A percentile compares a stretch with the other conserved stretches of the same genome.
Conservation (phyloP, 2,888 invertebrate genomes). For the Erpobdella octoculata region DNA sequence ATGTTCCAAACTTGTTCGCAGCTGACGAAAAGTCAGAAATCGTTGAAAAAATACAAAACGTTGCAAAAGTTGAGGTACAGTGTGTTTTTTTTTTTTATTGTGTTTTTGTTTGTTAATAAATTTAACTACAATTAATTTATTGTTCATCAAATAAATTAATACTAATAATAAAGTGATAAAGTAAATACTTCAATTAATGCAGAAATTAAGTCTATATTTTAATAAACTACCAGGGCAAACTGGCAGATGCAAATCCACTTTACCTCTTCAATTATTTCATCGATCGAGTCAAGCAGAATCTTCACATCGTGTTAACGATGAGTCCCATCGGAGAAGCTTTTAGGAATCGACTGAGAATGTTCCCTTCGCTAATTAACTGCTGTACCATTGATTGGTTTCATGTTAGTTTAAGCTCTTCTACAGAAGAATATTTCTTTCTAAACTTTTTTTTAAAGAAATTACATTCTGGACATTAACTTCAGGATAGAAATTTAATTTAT, state of each 20-base stretch:
- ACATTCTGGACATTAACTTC: neutral
- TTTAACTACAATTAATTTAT: neutral
- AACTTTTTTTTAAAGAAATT: neutral
- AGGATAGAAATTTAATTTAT: neutral
- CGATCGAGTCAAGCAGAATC: constrained; percentile 50
- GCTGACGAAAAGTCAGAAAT: constrained; percentile 53
- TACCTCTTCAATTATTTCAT: constrained; percentile 54
- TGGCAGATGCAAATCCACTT: constrained; percentile 51
- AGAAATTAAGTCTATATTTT: neutral
- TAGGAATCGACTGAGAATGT: constrained; percentile 52
- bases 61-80: constrained; percentile 49
- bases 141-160: no score
- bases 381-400: constrained; percentile 55
- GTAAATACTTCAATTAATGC: no score
- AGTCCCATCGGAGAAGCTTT: constrained; percentile 53
- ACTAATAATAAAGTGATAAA: no score
- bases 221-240: constrained; percentile 45
- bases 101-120: neutral
- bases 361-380: constrained; percentile 53
- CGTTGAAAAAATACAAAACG: constrained; percentile 52
- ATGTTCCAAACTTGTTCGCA: constrained; percentile 53
- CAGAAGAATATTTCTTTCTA: neutral
- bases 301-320: constrained; percentile 52
- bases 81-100: neutral
- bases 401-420: constrained; percentile 44